Percentiles rank a stretch among this genome's conserved stretches.
These are phyloP conservation scores for Myotis planiceps DNA, from an alignment of 2,797 vertebrate species.

Conservation along the genomic window DNA sequence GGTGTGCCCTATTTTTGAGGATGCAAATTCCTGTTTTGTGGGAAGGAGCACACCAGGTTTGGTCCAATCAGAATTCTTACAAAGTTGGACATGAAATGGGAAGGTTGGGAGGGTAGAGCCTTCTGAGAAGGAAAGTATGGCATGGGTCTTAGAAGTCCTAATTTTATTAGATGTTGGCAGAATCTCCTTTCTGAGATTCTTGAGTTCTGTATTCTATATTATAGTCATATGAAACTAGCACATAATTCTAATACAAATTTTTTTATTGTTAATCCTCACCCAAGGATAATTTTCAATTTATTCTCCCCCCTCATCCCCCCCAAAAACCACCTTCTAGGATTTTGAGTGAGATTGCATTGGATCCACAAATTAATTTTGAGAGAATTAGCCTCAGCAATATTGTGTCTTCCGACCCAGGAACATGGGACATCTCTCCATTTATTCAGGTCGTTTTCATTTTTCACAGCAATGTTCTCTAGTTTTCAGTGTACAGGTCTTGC, in stretches of 20 bases:
- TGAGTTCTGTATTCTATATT: not conserved
- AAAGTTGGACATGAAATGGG: not conserved
- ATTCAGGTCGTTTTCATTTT: not conserved
- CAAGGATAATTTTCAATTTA: no score
- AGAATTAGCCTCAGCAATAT: not conserved
- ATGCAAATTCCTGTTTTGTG: not conserved
- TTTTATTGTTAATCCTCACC: not conserved
- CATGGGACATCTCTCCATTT: not conserved
- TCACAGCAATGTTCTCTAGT: not conserved
- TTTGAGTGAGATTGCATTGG: not conserved
- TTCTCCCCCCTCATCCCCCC: accelerated
- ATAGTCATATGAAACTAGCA: not conserved
- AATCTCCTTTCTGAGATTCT: not conserved
- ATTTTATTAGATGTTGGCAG: not conserved
- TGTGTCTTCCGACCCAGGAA: not conserved
- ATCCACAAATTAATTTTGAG: not conserved
- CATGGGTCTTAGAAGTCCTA: not conserved
- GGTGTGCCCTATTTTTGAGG: not conserved
- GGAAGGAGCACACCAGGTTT: not conserved
- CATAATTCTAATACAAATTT: not conserved
- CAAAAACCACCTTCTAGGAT: not conserved
- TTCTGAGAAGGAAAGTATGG: not conserved
- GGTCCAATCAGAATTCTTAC: slow-evolving; percentile 1
- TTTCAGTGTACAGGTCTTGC: not conserved
- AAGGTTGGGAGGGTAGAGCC: not conserved